Evolutionary conservation across 1,140 invertebrate genomes (phyloP).

Genomic region (Cydia splendana): DNA sequence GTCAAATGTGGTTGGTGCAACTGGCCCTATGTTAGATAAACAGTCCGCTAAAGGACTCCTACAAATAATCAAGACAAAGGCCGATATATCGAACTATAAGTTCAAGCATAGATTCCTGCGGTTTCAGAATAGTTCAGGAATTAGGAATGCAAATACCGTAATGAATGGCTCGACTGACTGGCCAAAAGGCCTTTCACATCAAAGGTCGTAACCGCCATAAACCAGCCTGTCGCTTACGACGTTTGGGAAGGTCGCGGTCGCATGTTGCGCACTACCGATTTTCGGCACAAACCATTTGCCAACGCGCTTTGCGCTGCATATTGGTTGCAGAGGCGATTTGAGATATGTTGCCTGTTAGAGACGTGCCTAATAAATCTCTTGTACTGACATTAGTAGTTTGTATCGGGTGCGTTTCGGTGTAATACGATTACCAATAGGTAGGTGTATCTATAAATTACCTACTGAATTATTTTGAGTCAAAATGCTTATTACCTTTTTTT

Average conservation of each 20-base stretch:
- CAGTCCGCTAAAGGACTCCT: too few relatives aligned
- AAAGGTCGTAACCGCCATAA: neutral
- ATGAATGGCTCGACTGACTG: slow-evolving; percentile 1
- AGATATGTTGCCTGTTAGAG: neutral
- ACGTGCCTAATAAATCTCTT: neutral
- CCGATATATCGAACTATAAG: neutral
- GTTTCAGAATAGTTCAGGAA: neutral
- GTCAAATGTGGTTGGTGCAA: too few relatives aligned
- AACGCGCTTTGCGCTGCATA: neutral
- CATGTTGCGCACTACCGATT: neutral
- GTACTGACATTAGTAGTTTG: neutral
- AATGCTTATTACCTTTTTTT: too few relatives aligned
- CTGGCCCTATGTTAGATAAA: too few relatives aligned
- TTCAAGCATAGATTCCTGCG: neutral
- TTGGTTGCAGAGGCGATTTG: slow-evolving; percentile 1
- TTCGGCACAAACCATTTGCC: slow-evolving; percentile 1
- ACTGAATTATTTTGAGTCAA: neutral
- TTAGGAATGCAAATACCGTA: slow-evolving; percentile 8
- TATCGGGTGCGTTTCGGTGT: too few relatives aligned
- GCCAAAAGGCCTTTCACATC: neutral
- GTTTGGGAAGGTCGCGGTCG: neutral
- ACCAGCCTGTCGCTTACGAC: neutral
- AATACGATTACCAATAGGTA: too few relatives aligned
- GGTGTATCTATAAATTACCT: neutral
- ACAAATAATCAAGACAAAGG: too few relatives aligned